Conservation (phyloP, 2,888 invertebrate species). For the Sycophila texana region DNA sequence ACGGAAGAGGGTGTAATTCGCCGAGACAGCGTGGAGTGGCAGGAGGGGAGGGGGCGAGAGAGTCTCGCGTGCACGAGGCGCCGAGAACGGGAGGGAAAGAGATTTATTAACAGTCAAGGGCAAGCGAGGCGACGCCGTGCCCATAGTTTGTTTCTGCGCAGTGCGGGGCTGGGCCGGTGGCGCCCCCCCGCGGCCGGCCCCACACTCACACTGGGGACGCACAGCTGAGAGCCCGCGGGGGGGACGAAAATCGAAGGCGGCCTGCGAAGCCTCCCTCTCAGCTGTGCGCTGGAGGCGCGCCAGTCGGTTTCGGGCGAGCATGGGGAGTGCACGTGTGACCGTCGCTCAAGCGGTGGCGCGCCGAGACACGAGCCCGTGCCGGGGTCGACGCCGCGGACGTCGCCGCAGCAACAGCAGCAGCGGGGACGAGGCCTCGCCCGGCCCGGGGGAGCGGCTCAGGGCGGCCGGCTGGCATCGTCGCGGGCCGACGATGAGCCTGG, state of each 20-base stretch:
- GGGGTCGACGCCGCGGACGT: conserved; percentile 8
- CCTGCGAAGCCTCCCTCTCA: neutral
- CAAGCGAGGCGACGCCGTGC: conserved; percentile 1
- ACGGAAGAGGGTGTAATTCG: neutral
- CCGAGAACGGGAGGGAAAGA: conserved; percentile 8
- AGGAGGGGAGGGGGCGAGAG: neutral
- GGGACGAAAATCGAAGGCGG: neutral
- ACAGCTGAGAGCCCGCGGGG: conserved; percentile 30
- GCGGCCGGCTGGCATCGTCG: neutral
- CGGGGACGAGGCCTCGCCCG: neutral
- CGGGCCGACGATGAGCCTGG: neutral
- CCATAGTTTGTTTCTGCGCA: conserved; percentile 28
- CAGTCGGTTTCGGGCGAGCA: conserved; percentile 68
- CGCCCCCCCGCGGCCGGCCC: no score
- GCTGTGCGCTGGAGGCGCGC: conserved; percentile 23
- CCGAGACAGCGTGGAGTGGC: neutral
- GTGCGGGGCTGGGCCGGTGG: neutral
- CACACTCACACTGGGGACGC: neutral
- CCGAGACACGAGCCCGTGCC: conserved; percentile 44
- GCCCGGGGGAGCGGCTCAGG: neutral
- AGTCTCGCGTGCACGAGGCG: neutral
- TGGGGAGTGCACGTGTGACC: conserved; percentile 66
- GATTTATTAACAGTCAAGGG: conserved; percentile 43
- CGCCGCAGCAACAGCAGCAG: neutral
- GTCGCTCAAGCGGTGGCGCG: conserved; percentile 43